phyloP scores from a whole-genome alignment of 2,797 vertebrate species.

The Salarias fasciatus region DNA sequence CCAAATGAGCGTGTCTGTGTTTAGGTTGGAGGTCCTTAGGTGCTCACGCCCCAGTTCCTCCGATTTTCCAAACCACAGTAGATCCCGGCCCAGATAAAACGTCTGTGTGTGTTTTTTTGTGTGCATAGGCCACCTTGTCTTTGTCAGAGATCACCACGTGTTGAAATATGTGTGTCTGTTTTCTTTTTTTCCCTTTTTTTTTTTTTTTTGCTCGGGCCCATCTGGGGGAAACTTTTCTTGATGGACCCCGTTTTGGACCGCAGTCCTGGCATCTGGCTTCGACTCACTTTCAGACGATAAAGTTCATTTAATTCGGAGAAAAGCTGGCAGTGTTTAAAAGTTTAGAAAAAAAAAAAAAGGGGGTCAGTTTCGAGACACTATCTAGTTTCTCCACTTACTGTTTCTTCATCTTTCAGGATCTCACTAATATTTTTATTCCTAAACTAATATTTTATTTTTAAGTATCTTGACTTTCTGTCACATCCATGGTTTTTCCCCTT shows the following conservation, averaged over 20 bases:
- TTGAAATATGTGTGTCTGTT: constrained; percentile 52
- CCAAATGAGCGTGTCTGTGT: constrained; percentile 70
- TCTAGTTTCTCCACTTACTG: not conserved
- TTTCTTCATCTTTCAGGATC: not conserved
- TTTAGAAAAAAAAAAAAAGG: constrained; percentile 26
- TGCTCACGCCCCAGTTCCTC: constrained; percentile 69
- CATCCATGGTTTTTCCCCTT: no score
- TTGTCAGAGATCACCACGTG: constrained; percentile 61
- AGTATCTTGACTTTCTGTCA: no score
- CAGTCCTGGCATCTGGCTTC: constrained; percentile 25
- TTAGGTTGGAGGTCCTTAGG: constrained; percentile 71
- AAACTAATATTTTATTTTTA: no score
- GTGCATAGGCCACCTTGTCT: constrained; percentile 51
- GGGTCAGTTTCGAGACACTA: no score
- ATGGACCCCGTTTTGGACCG: constrained; percentile 36
- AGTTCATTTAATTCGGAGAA: constrained; percentile 28
- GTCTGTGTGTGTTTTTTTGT: constrained; percentile 49
- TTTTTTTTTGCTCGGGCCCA: constrained; percentile 39
- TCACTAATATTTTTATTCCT: constrained; percentile 28
- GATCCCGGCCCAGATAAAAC: constrained; percentile 71
- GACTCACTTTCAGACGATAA: constrained; percentile 32
- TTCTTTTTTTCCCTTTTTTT: constrained; percentile 22
- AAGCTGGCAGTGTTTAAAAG: constrained; percentile 20
- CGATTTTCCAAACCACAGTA: constrained; percentile 58
- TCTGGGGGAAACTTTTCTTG: constrained; percentile 70